Conservation (phyloP, 2,113 vertebrate species). For the Tretioscincus oriximinensis region DNA sequence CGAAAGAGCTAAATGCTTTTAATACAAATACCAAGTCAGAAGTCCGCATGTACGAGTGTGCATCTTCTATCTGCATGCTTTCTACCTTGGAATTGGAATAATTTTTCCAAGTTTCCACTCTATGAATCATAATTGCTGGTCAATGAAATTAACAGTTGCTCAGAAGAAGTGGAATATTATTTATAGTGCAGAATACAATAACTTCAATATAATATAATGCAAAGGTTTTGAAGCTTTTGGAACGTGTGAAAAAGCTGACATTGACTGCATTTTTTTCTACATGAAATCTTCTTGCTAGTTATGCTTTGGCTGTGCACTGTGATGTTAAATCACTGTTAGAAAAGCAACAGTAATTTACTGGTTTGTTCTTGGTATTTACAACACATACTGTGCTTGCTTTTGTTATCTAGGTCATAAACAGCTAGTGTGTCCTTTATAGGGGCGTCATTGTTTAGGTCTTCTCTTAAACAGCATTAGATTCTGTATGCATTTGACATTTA, state of each 20-base stretch:
- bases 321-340: not conserved
- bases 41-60: not conserved
- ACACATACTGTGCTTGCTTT: not conserved
- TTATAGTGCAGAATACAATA: not conserved
- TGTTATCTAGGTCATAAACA: not conserved
- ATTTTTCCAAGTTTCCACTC: not conserved
- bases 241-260: not conserved
- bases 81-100: not conserved
- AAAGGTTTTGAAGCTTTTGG: not conserved
- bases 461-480: not conserved
- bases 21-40: too few species aligned
- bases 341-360: not conserved
- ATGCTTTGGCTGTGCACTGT: not conserved
- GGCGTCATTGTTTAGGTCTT: not conserved
- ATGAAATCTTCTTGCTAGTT: not conserved
- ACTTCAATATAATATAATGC: not conserved
- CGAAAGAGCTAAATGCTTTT: not conserved
- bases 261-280: not conserved
- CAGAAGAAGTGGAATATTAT: not conserved
- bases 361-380: not conserved
- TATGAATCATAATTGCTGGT: not conserved
- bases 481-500: not conserved
- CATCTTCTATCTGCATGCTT: too few species aligned
- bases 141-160: not conserved
- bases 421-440: not conserved